Percentiles rank a stretch among this genome's conserved stretches.
Evolutionary conservation across 2,113 vertebrate genomes (phyloP).

Genomic region (Bos javanicus): DNA sequence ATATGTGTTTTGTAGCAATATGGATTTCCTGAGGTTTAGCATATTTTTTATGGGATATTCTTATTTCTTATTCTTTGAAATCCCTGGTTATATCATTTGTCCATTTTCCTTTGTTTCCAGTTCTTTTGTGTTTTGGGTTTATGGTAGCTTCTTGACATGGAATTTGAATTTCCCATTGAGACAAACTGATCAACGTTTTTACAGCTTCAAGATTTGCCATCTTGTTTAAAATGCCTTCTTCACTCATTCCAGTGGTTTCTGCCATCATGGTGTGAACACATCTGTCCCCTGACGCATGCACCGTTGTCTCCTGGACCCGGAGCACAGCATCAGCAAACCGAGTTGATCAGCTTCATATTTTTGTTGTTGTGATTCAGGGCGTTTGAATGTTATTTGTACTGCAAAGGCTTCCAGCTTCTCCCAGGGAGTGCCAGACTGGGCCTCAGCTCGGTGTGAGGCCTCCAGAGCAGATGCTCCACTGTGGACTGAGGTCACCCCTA

Average conservation of each 20-base stretch:
- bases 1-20: not conserved
- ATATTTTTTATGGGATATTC: not conserved
- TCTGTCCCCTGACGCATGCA: not conserved
- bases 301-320: not conserved
- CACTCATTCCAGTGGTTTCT: not conserved
- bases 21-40: not conserved
- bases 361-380: not conserved
- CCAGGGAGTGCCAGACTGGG: not conserved
- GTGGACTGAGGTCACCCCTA: not conserved
- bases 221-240: not conserved
- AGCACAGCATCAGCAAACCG: not conserved
- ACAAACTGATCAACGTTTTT: not conserved
- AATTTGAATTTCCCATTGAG: not conserved
- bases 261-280: not conserved
- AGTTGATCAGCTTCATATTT: not conserved
- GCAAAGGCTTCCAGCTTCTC: not conserved
- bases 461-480: not conserved
- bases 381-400: not conserved
- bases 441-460: not conserved
- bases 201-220: not conserved
- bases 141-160: not conserved
- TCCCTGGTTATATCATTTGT: not conserved
- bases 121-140: not conserved
- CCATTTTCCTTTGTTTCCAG: not conserved
- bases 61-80: not conserved